Evolutionary conservation across 2,113 vertebrate genomes (phyloP).

Genomic region (Gallinago paraguaiae): DNA sequence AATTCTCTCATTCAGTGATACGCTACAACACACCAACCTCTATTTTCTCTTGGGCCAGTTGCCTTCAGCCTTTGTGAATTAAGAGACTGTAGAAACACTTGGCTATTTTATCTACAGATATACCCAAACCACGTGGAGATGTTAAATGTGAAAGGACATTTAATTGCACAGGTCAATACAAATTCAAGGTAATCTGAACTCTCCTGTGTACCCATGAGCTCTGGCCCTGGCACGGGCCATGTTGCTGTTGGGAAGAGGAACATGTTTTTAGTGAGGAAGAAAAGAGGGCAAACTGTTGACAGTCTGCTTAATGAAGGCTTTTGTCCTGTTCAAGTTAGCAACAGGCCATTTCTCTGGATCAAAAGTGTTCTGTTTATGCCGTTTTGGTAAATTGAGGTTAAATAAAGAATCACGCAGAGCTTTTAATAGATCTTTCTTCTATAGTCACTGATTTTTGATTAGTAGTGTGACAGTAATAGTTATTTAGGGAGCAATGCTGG

Average conservation of each 20-base stretch:
- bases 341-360: not conserved
- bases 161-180: not conserved
- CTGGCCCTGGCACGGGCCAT: not conserved
- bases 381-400: not conserved
- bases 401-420: not conserved
- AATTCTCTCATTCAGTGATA: not conserved
- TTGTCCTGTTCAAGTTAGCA: not conserved
- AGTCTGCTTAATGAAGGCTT: not conserved
- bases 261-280: accelerated
- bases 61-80: not conserved
- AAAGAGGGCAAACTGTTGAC: not conserved
- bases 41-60: not conserved
- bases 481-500: constrained; percentile 26
- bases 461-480: constrained; percentile 4
- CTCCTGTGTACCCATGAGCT: not conserved
- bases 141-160: not conserved
- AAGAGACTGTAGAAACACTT: not conserved
- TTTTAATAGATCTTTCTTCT: constrained; percentile 30
- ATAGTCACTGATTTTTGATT: not conserved
- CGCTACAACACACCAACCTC: not conserved
- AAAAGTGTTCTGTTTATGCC: not conserved
- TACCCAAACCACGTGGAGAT: accelerated
- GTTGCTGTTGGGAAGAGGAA: not conserved
- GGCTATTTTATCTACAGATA: not conserved
- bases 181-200: not conserved